Base-by-base conservation (phyloP, 2,888 invertebrate species). In the Andrena praecox region DNA sequence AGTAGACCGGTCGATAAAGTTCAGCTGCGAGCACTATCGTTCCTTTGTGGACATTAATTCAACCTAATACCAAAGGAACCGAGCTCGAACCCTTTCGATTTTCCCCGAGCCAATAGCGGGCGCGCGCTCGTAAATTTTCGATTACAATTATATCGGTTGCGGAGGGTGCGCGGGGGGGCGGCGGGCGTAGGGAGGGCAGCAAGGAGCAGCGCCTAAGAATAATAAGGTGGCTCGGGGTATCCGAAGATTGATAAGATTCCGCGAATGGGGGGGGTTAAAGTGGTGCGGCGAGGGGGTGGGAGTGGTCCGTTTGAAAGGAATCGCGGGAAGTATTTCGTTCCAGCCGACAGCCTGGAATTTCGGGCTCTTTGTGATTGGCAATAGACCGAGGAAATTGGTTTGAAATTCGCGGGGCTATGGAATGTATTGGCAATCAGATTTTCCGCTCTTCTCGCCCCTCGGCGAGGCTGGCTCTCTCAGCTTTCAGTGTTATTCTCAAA, bases 361-460 rank as follows among this genome's bases (percentile, higher is more conserved):
- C 87, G 84, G 89, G 85, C 88, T 88, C 90, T 91, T 91, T 90
- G 89, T 89, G 91, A 92, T 92, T 92, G 92, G 88, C 91, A 92
- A 91, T 92, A 92, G 90, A 91, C 82, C 90, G 89, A 90, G 91
- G 90, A 92, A 92, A 92, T 92, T 92, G 92, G 90, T 89, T 91
- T 87, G 91, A 91, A 91, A 92, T 92, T 92, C 91, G 90, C 88
- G 89, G 85, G 87, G 89, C 89, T 87, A 89, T 90, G 90, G 90
- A 91, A 92, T 91, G 91, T 92, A 92, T 92, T 91, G 92, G 91
- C 91, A 92, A 92, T 92, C 91, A 92, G 91, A 92, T 92, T 92
- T 91, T 85, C 90, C 87, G 77, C 85, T 85, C 86, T 87, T 72
- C 80, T 80, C 86, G 77, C 80, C 84, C 85, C 84, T 31, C 56